Evolutionary conservation across 2,113 vertebrate species (phyloP).

Genomic region (Cichladusa arquata): DNA sequence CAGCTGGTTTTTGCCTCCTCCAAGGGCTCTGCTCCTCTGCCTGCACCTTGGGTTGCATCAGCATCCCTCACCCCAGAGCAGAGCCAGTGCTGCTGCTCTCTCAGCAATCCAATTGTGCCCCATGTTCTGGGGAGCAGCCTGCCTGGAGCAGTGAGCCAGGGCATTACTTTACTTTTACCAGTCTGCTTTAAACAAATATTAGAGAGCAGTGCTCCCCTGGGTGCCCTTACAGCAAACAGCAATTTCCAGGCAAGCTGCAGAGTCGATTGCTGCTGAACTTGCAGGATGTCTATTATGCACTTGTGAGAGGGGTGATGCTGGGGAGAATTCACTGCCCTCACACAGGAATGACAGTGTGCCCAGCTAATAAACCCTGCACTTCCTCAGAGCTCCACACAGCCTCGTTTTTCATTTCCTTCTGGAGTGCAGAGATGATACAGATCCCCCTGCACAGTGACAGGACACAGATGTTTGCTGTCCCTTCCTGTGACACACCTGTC

Average conservation of each 20-base stretch:
- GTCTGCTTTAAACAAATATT: constrained; percentile 67
- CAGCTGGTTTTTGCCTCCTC: background rate
- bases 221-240: constrained; percentile 46
- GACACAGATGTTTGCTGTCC: background rate
- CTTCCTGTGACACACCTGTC: background rate
- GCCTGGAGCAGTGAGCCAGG: background rate
- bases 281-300: background rate
- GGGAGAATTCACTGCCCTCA: background rate
- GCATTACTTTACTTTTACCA: constrained; percentile 48
- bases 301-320: background rate
- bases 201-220: constrained; percentile 48
- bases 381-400: background rate
- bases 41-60: background rate
- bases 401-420: background rate
- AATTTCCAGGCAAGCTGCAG: constrained; percentile 44
- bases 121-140: background rate
- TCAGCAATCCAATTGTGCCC: constrained; percentile 9
- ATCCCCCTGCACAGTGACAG: background rate
- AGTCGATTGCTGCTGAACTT: constrained; percentile 24
- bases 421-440: background rate
- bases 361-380: background rate
- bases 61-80: background rate
- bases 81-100: background rate
- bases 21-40: background rate
- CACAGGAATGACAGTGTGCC: background rate